These are phyloP conservation scores for Aphidius colemani DNA, from an alignment of 2,888 invertebrate species.

Conservation along the genomic window DNA sequence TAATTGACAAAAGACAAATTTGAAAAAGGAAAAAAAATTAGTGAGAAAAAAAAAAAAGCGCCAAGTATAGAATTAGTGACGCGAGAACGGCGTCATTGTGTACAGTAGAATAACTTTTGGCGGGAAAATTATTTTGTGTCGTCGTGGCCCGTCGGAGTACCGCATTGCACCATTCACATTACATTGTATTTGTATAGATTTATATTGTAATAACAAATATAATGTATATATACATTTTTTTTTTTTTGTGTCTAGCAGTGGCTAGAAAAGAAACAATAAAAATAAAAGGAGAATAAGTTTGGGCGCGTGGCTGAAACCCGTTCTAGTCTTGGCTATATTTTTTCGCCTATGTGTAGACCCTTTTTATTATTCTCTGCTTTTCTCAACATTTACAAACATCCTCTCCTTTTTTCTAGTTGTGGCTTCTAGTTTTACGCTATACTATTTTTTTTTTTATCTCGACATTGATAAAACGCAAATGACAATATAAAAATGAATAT, in stretches of 20 bases:
- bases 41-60: too few species aligned
- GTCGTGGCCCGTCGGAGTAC: slow-evolving; percentile 28
- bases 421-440: slow-evolving; percentile 51
- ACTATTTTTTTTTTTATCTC: slow-evolving; percentile 16
- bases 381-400: slow-evolving; percentile 4
- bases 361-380: slow-evolving; percentile 30
- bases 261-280: too few species aligned
- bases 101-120: slow-evolving; percentile 40
- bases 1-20: too few species aligned
- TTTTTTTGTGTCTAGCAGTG: neutral
- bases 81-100: slow-evolving; percentile 6
- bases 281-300: neutral
- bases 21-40: too few species aligned
- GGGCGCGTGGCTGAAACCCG: slow-evolving; percentile 54
- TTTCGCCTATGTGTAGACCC: slow-evolving; percentile 26
- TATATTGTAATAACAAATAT: too few species aligned
- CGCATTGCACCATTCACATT: neutral
- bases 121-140: slow-evolving; percentile 43
- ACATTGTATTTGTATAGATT: neutral
- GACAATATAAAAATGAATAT: too few species aligned
- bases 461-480: neutral
- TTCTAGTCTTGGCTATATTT: slow-evolving; percentile 42
- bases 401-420: slow-evolving; percentile 27
- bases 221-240: too few species aligned
- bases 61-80: neutral